phyloP scores from a whole-genome alignment of 1,140 invertebrate species.

The Limonius californicus region DNA sequence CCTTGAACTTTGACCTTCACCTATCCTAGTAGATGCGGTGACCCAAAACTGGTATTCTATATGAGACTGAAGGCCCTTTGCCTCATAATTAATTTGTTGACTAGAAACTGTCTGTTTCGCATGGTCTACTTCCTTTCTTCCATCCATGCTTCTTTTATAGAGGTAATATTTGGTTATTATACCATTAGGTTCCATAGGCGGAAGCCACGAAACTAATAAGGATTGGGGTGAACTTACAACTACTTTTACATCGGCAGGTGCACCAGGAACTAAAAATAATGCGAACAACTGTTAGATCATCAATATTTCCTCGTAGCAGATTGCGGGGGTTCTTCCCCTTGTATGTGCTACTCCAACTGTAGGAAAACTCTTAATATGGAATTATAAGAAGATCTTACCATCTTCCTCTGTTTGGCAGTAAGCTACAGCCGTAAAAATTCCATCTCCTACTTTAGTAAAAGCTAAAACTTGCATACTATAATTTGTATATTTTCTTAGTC shows the following conservation, averaged over 20 bases:
- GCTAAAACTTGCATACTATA: slow-evolving; percentile 83
- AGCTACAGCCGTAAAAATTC: slow-evolving; percentile 62
- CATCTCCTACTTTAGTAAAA: slow-evolving; percentile 78
- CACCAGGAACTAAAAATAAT: slow-evolving; percentile 64
- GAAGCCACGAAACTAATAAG: slow-evolving; percentile 75
- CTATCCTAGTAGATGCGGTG: slow-evolving; percentile 69
- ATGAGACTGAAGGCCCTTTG: slow-evolving; percentile 66
- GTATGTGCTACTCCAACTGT: no score
- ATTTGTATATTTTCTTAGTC: slow-evolving; percentile 75
- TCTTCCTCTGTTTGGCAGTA: slow-evolving; percentile 82
- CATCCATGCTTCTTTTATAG: slow-evolving; percentile 67
- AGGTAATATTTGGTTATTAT: slow-evolving; percentile 75
- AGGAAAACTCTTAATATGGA: background rate
- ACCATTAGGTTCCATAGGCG: slow-evolving; percentile 73
- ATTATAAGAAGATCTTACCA: slow-evolving; percentile 53
- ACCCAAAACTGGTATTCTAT: slow-evolving; percentile 82
- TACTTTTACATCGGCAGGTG: slow-evolving; percentile 77
- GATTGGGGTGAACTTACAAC: slow-evolving; percentile 70
- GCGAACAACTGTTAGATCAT: background rate
- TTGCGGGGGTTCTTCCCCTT: no score
- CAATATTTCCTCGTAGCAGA: no score
- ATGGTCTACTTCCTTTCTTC: slow-evolving; percentile 64
- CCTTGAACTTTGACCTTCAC: slow-evolving; percentile 69
- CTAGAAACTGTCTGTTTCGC: slow-evolving; percentile 61
- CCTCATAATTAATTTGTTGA: slow-evolving; percentile 61